Evolutionary conservation across 2,888 invertebrate species (phyloP).

Genomic region (Galerucella nymphaeae): DNA sequence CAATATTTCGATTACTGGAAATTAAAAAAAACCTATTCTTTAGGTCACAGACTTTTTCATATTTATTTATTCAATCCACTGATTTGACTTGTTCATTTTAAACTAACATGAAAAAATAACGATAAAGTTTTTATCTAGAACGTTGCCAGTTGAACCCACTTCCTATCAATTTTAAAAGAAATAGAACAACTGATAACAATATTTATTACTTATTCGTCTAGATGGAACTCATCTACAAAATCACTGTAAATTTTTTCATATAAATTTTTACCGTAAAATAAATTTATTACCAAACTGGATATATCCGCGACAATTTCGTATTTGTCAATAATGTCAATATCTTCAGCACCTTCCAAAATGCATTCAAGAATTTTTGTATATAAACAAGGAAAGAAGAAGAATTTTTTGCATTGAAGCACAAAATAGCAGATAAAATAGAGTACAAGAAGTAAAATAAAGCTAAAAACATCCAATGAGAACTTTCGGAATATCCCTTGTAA

Average conservation of each 20-base stretch:
- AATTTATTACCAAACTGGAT: no score
- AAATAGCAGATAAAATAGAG: no score
- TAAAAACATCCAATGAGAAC: no score
- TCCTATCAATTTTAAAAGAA: constrained; percentile 11
- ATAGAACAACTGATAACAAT: not conserved
- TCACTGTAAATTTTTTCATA: not conserved
- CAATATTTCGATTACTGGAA: not conserved
- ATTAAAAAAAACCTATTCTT: not conserved
- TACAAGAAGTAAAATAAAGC: no score
- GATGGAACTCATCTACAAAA: not conserved
- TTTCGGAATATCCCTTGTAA: no score
- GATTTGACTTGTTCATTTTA: not conserved
- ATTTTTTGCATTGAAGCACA: no score
- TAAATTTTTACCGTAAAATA: no score
- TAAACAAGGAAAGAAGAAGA: no score
- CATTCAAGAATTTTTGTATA: no score
- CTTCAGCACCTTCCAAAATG: no score
- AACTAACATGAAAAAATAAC: not conserved
- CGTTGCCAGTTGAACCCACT: not conserved
- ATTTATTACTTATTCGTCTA: not conserved
- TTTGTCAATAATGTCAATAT: no score
- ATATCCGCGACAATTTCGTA: no score
- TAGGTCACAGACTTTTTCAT: not conserved
- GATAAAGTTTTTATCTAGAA: constrained; percentile 7
- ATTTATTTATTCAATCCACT: not conserved